These are phyloP conservation scores for Leptinotarsa tumamoca DNA, from an alignment of 2,888 invertebrate species.

Conservation along the genomic window DNA sequence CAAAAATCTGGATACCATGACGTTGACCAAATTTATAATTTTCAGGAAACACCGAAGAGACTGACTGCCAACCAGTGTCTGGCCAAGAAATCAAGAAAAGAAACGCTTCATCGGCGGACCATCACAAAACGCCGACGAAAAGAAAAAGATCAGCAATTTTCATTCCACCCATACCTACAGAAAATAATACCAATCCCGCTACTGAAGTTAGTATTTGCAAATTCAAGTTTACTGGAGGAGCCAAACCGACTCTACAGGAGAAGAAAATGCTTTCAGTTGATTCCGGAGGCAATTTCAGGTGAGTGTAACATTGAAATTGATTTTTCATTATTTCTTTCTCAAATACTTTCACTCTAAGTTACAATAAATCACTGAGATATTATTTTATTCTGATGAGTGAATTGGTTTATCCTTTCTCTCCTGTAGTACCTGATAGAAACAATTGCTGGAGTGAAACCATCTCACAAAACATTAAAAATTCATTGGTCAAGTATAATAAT, in stretches of 20 bases:
- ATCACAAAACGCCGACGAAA: conserved; percentile 71
- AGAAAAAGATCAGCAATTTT: conserved; percentile 86
- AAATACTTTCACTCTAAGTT: too few species aligned
- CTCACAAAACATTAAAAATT: too few species aligned
- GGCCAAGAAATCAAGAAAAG: conserved; percentile 51
- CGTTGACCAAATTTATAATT: not conserved
- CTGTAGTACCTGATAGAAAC: not conserved
- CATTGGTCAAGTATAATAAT: too few species aligned
- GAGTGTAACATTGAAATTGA: conserved; percentile 55
- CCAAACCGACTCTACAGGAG: conserved; percentile 88
- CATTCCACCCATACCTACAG: conserved; percentile 84
- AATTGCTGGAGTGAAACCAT: not conserved
- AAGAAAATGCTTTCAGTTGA: conserved; percentile 94
- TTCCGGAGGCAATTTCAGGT: conserved; percentile 86
- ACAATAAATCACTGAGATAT: too few species aligned
- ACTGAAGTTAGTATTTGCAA: conserved; percentile 88
- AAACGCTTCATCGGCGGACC: conserved; percentile 61
- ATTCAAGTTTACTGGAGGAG: conserved; percentile 93
- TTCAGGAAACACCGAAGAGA: conserved; percentile 65
- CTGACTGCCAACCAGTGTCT: conserved; percentile 62
- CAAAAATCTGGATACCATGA: too few species aligned
- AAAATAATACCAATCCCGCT: conserved; percentile 80
- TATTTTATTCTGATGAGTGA: too few species aligned
- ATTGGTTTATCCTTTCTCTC: not conserved
- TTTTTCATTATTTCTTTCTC: not conserved